Evolutionary conservation across 2,113 vertebrate genomes (phyloP), one percentile per base, ranked within the genome.

Genomic region (Triplophysa dalaica): DNA sequence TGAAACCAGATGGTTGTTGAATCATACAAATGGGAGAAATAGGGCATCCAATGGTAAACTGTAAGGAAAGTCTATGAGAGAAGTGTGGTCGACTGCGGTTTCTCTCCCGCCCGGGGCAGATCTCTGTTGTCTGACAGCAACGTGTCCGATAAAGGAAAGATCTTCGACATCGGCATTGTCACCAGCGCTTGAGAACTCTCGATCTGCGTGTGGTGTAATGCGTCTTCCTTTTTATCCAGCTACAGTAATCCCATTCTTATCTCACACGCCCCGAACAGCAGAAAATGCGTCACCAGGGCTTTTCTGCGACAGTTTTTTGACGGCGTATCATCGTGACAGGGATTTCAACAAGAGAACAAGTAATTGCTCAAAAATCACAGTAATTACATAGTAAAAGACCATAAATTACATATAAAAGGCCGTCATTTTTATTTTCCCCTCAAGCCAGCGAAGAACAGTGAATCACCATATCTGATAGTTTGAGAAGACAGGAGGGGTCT

Each of bases 341-440:
- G 77, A 81, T 77, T 83, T 81, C 79, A 84, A 85, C 54, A 52
- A 81, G 65, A 33, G 65, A 75, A 81, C 63, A 48, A 45, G 70
- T 70, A 79, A 85, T 77, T 85, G 70, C 77, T 24, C 9, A 21
- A n/a, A 85, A 84, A 85, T 84, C 78, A 82, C 73, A 58, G 78
- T 85, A 83, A 87, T 87, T 84, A 80, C 62, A 73, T 16, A 38
- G 6, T 48, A 76, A 82, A 82, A 77, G 67, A 22, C 43, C 33
- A 38, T 38, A 38, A 38, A 38, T 38, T 38, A 38, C 33, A 38
- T 38, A 38, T 38, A 38, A 38, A 8, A 58, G 43, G 78, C 41
- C 29, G 14, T 64, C 12, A 48, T 78, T 75, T 78, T 63, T 64
- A 60, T 62, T 69, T 56, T 61, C 68, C 19, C n/a, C 54, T 29